Evolutionary conservation across 2,113 vertebrate genomes (phyloP).

Genomic region (Alligator mississippiensis): DNA sequence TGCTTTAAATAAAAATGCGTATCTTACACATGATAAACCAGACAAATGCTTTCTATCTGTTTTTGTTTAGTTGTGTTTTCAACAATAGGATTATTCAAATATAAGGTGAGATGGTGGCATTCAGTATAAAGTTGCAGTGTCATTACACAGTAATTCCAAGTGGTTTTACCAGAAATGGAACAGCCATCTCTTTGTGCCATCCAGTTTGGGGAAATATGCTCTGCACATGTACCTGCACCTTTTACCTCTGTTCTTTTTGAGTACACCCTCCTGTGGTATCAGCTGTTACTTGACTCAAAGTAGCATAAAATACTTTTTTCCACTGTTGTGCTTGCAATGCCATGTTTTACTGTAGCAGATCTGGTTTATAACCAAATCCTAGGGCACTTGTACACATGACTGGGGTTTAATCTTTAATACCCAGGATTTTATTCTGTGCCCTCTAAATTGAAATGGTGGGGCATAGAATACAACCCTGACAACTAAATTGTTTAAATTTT

Average conservation of each 20-base stretch:
- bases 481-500: no score
- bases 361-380: background rate
- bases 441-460: no score
- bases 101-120: background rate
- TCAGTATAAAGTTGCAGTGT: background rate
- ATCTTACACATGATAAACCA: background rate
- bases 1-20: background rate
- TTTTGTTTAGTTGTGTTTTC: background rate
- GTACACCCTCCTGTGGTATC: background rate
- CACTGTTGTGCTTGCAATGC: background rate
- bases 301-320: background rate
- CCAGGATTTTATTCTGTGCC: no score
- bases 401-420: no score
- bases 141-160: background rate
- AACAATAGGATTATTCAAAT: background rate
- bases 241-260: background rate
- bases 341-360: background rate
- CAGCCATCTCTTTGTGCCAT: background rate
- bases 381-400: no score
- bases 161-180: background rate
- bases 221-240: background rate
- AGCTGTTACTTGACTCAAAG: background rate
- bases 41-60: background rate
- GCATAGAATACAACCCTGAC: no score
- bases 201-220: background rate